phyloP scores from a whole-genome alignment of 2,888 invertebrate species.

The Bugulina stolonifera region DNA sequence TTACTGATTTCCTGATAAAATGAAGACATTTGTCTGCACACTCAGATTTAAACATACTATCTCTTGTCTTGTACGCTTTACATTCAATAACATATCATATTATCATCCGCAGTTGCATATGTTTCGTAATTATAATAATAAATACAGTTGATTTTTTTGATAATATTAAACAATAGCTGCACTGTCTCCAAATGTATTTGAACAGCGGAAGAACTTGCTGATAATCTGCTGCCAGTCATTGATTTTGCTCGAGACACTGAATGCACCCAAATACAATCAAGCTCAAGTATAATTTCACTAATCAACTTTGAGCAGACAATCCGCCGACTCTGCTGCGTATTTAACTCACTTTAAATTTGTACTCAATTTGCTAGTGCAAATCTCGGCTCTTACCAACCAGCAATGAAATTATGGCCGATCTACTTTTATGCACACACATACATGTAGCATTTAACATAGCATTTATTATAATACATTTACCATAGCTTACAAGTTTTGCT shows the following conservation, averaged over 20 bases:
- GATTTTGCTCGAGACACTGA: background rate
- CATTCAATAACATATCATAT: background rate
- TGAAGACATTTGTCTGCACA: conserved; percentile 15
- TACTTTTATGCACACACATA: no score
- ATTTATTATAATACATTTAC: no score
- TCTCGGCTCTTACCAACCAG: no score
- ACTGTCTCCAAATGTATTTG: conserved; percentile 19
- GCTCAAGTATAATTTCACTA: no score
- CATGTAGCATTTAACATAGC: no score
- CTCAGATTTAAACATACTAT: background rate
- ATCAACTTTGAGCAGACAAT: no score
- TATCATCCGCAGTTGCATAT: background rate
- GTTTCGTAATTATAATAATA: background rate
- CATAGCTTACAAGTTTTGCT: no score
- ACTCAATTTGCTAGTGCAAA: no score
- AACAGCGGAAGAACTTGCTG: background rate
- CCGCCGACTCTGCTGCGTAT: no score
- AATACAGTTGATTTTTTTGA: background rate
- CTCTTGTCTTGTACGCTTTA: background rate
- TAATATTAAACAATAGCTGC: background rate
- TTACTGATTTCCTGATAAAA: conserved; percentile 2
- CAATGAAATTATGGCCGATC: no score
- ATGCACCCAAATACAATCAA: background rate
- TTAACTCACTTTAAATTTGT: no score
- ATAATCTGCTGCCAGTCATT: background rate